Evolutionary conservation across 1,140 invertebrate genomes (phyloP), one percentile per base, ranked within the genome.

Genomic region (Polypedilum vanderplanki): DNA sequence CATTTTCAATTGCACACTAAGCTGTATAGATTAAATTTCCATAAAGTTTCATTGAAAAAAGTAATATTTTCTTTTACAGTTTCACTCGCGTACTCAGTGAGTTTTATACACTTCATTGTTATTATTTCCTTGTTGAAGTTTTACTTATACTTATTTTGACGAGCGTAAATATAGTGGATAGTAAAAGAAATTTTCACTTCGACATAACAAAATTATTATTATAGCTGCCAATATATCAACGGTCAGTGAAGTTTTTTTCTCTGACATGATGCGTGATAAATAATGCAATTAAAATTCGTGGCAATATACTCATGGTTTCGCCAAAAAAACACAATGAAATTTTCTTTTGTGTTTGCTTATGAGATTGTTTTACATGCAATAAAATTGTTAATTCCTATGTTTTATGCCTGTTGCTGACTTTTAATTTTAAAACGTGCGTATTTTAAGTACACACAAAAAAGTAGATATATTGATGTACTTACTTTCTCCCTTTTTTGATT

Each of bases 201-300:
- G n/a, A 46, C 15, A 46, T 46, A 46, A 46, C 8, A 15, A 46
- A 46, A 57, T n/a, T 57, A n/a, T 33, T 57, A 57, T 57, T n/a
- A 57, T n/a, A 57, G n/a, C 46, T 57, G 46, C 46, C 46, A 57
- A 57, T 57, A 57, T 57, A 57, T 57, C 46, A 57, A 57, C 46
- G 46, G 46, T 57, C 46, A 57, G 46, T 57, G 46, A 57, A 57
- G 46, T 12, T 57, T 33, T 33, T 33, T 33, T 33, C 46, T 57
- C 12, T 57, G 46, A 57, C 46, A 57, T 57, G 46, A 57, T 57
- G 46, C 46, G 46, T 57, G 46, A 57, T 57, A 57, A 57, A 57
- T 57, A 57, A n/a, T 57, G 46, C n/a, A 57, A 57, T 57, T 57
- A 57, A 57, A 57, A 57, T n/a, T 33, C 24, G 46, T n/a, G 46